Base-by-base conservation (phyloP, 30 jellyfish, hydroid and myxozoan species). In the Pelagia noctiluca region DNA sequence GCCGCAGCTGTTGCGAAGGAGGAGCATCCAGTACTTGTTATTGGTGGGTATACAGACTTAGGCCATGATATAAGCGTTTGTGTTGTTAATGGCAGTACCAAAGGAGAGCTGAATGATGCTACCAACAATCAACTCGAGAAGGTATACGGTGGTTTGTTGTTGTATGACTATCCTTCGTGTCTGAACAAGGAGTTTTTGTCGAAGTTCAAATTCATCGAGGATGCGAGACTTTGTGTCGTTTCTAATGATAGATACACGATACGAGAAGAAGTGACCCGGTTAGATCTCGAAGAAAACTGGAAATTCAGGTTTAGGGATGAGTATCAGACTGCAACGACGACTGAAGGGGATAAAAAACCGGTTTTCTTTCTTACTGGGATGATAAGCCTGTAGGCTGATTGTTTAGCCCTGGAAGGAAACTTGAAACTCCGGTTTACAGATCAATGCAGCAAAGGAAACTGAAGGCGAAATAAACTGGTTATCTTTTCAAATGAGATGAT, bases 281-380 rank as follows among this genome's bases (percentile, higher is more conserved):
- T 91, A 37, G 98, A 91, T 35, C 53, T 91, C 23, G 98, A 91
- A 81, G 98, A 91, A 21, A 60, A 75, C 50, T 91, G 98, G 98
- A 66, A 96, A 29, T 77, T 91, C 81, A 76, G 98, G 23, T 80
- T 91, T 54, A 96, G 98, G 66, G 98, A 91, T 61, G 98, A 91
- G 60, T 86, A 85, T 79, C 98, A 91, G 33, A 91, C 98, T 1
- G 94, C 98, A 8, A 91, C 98, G 19, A 23, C 76, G 28, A 24
- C 91, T 32, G 90, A 64, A 3, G 96, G 89, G 21, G 90, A 78
- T 29, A 50, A 71, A 35, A 84, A 75, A 35, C 90, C 96, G 30
- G 90, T 91, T 31, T 85, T 85, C 86, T 91, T 91, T 60, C 26
- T 80, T 29, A 80, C 90, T 23, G 90, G 90, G 35, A 81, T 69